phyloP scores from a whole-genome alignment of 35 echinoderm and acorn worm species.

The Chiridota heheva region DNA sequence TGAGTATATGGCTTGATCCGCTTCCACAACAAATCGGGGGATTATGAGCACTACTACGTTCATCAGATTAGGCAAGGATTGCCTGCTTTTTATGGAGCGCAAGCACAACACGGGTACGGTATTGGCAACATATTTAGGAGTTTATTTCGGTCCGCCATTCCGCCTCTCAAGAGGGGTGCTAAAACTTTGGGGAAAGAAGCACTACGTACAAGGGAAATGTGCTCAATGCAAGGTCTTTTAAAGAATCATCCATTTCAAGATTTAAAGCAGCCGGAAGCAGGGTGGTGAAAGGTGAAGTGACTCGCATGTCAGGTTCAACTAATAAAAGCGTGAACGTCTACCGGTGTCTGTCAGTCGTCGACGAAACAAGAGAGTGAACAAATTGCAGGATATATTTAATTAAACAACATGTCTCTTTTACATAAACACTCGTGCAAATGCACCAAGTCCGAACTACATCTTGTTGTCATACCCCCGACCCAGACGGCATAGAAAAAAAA shows the following conservation, averaged over 20 bases:
- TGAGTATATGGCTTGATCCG: too few relatives aligned
- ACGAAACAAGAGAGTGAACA: slow-evolving; percentile 38
- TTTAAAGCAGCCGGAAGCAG: slow-evolving; percentile 8
- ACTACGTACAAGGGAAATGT: slow-evolving; percentile 13
- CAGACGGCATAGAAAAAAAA: slow-evolving; percentile 38
- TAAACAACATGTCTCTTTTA: slow-evolving; percentile 25
- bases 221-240: slow-evolving; percentile 5
- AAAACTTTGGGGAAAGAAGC: slow-evolving; percentile 35
- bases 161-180: slow-evolving; percentile 34
- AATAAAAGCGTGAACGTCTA: slow-evolving; percentile 31
- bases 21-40: background rate
- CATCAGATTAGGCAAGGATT: slow-evolving; percentile 17
- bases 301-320: background rate
- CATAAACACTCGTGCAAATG: slow-evolving; percentile 22
- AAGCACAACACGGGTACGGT: slow-evolving; percentile 23
- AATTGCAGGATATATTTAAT: slow-evolving; percentile 18
- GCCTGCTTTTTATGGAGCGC: slow-evolving; percentile 17
- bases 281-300: background rate
- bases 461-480: slow-evolving; percentile 39
- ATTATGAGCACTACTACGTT: slow-evolving; percentile 45
- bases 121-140: slow-evolving; percentile 19
- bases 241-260: slow-evolving; percentile 1
- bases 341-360: background rate
- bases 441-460: slow-evolving; percentile 56
- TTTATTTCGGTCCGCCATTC: slow-evolving; percentile 32